Conservation (phyloP, 2,113 vertebrate genomes). For the Mormoops blainvillei region DNA sequence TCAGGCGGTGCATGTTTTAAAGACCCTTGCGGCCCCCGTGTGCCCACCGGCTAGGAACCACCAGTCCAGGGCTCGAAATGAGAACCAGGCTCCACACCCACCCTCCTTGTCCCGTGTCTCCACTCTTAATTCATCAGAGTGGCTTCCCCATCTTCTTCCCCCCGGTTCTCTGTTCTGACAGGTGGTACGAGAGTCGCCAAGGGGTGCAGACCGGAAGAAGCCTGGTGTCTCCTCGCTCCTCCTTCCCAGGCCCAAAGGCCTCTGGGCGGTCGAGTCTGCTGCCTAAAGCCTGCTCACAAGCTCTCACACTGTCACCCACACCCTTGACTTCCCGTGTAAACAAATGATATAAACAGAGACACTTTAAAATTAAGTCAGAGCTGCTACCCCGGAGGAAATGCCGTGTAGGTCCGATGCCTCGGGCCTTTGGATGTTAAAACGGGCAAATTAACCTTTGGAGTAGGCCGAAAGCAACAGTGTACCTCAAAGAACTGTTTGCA, state of each 20-base stretch:
- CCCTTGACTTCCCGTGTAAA: not conserved
- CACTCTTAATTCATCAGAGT: not conserved
- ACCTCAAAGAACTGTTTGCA: not conserved
- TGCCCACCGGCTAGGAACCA: too few species aligned
- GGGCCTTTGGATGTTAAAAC: not conserved
- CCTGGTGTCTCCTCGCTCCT: not conserved
- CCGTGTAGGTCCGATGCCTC: not conserved
- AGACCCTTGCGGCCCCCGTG: rapidly evolving
- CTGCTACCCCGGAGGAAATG: not conserved
- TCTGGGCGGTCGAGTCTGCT: too few species aligned
- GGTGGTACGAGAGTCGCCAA: not conserved
- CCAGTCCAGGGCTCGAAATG: not conserved
- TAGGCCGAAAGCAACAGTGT: not conserved
- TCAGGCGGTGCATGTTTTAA: too few species aligned
- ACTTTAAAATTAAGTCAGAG: not conserved
- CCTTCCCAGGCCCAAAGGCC: not conserved
- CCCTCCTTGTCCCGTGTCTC: not conserved
- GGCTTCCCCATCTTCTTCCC: not conserved
- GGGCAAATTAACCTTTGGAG: not conserved
- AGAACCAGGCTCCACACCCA: rapidly evolving
- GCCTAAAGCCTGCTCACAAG: not conserved
- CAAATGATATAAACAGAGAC: not conserved
- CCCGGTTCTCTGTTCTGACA: not conserved
- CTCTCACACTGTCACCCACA: not conserved
- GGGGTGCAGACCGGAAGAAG: not conserved